Conservation (phyloP, 2,888 invertebrate species). For the Deladenus siricidicola region DNA sequence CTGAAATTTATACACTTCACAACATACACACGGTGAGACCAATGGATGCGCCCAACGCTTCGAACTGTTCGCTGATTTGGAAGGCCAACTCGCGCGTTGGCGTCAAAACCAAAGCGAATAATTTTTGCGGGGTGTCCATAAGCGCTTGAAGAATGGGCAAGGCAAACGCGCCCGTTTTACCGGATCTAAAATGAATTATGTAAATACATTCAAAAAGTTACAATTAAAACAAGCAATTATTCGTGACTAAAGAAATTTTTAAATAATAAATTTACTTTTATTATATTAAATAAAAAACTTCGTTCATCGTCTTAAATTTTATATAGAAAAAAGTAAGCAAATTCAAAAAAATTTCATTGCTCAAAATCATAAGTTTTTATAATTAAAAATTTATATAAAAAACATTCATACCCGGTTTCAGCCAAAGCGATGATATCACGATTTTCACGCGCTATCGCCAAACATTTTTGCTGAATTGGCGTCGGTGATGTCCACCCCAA, state of each 20-base stretch:
- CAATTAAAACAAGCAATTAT: not conserved
- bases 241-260: no score
- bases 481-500: conserved; percentile 89
- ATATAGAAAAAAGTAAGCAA: no score
- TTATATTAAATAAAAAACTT: no score
- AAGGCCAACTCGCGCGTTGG: conserved; percentile 95
- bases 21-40: conserved; percentile 73
- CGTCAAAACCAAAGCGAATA: conserved; percentile 84
- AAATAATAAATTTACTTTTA: no score
- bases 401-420: conserved; percentile 65
- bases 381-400: not conserved
- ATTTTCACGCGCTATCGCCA: conserved; percentile 80
- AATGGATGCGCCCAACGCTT: conserved; percentile 78
- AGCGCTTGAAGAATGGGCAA: conserved; percentile 85
- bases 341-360: no score
- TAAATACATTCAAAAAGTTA: not conserved
- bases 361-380: no score
- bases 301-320: no score
- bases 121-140: conserved; percentile 80
- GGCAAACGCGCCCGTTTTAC: conserved; percentile 95
- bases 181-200: conserved; percentile 59
- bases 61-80: conserved; percentile 95
- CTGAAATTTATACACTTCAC: conserved; percentile 2
- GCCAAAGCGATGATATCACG: conserved; percentile 71
- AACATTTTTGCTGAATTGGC: conserved; percentile 85